These are phyloP conservation scores for Brenthis ino DNA, from an alignment of 2,888 invertebrate species.

Conservation along the genomic window DNA sequence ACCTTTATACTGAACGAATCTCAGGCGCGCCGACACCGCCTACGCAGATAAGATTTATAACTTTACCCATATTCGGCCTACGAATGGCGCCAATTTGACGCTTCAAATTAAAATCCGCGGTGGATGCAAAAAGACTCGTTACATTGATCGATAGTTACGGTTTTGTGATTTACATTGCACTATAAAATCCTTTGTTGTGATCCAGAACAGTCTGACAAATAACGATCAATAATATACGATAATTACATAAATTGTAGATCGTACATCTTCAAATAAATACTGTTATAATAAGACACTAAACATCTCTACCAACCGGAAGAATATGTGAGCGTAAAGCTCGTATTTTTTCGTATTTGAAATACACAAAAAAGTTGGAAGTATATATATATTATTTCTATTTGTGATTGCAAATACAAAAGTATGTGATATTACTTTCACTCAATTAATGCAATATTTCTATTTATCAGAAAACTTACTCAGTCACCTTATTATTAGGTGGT, in stretches of 20 bases:
- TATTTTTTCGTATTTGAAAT: no score
- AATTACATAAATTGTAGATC: no score
- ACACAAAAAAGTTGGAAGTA: no score
- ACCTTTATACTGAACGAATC: constrained; percentile 35
- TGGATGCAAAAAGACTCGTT: constrained; percentile 67
- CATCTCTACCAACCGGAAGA: no score
- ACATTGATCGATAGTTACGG: constrained; percentile 69
- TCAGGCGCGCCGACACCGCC: constrained; percentile 62
- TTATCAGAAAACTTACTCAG: constrained; percentile 60
- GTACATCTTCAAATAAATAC: no score
- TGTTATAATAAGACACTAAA: no score
- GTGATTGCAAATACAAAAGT: no score
- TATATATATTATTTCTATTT: no score
- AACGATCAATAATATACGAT: no score
- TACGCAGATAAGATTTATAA: constrained; percentile 75
- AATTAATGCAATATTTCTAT: background rate
- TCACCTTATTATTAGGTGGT: constrained; percentile 65
- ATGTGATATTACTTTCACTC: background rate
- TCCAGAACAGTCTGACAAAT: no score
- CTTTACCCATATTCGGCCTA: constrained; percentile 79
- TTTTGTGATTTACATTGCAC: constrained; percentile 65
- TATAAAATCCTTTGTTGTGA: background rate
- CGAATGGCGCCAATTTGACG: constrained; percentile 80
- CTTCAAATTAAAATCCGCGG: constrained; percentile 74
- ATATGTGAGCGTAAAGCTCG: no score